Evolutionary conservation across 2,888 invertebrate genomes (phyloP).

Genomic region (Synergus umbraculus): DNA sequence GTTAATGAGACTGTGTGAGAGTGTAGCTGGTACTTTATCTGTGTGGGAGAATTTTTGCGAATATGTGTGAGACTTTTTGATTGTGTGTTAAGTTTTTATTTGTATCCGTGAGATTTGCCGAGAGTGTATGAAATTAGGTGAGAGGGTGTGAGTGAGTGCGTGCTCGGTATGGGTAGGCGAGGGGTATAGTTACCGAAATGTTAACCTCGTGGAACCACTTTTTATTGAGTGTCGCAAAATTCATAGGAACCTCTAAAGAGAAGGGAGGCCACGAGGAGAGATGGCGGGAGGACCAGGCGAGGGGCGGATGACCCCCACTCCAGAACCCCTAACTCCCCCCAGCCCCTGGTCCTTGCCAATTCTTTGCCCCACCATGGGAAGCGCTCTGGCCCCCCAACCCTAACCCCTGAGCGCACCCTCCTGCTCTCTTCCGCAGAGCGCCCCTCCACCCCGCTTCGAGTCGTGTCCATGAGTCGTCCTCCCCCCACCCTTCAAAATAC

Average conservation of each 20-base stretch:
- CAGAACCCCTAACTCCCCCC: slow-evolving; percentile 54
- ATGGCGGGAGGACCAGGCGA: slow-evolving; percentile 61
- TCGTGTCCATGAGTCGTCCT: slow-evolving; percentile 44
- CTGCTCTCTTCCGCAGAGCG: slow-evolving; percentile 40
- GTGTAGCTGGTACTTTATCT: slow-evolving; percentile 44
- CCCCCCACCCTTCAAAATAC: slow-evolving; percentile 52
- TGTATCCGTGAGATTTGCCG: slow-evolving; percentile 42
- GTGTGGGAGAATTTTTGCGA: slow-evolving; percentile 53
- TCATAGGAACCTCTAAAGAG: slow-evolving; percentile 80
- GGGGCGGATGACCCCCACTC: slow-evolving; percentile 53
- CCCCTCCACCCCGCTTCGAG: slow-evolving; percentile 36
- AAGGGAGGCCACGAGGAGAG: slow-evolving; percentile 65
- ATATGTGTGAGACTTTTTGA: slow-evolving; percentile 48
- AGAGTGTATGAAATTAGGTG: slow-evolving; percentile 3
- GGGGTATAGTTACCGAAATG: slow-evolving; percentile 78
- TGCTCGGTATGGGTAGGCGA: slow-evolving; percentile 70
- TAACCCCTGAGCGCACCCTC: slow-evolving; percentile 31
- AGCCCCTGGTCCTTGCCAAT: slow-evolving; percentile 70
- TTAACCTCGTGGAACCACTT: slow-evolving; percentile 83
- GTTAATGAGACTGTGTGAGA: slow-evolving; percentile 60
- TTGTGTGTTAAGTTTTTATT: slow-evolving; percentile 44
- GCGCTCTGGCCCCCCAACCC: slow-evolving; percentile 56
- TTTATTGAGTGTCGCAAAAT: slow-evolving; percentile 82
- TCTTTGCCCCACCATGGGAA: slow-evolving; percentile 69
- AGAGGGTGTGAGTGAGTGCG: slow-evolving; percentile 61